A percentile compares a stretch with the other conserved stretches of the same genome.
phyloP scores from a whole-genome alignment of 2,888 invertebrate genomes.

The Oxyscelio sp. region DNA sequence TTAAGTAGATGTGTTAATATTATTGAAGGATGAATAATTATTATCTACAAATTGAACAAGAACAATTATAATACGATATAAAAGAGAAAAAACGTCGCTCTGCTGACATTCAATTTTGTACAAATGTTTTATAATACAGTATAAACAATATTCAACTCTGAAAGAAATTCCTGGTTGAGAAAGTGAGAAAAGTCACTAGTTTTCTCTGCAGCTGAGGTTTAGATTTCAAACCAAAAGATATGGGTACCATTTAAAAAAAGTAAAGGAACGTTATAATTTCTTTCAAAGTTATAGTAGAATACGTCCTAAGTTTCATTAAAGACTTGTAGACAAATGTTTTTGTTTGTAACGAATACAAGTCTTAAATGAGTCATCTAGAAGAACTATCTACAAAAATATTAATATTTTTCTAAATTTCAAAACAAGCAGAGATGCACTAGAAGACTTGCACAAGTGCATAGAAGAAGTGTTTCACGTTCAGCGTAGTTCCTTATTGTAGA shows the following conservation, averaged over 20 bases:
- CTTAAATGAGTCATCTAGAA: conserved; percentile 58
- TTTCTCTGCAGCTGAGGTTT: no score
- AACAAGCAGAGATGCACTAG: conserved; percentile 87
- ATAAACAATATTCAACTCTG: conserved; percentile 10
- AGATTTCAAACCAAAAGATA: no score
- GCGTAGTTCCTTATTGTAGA: background rate
- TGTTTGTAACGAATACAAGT: conserved; percentile 22
- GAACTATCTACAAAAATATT: conserved; percentile 79
- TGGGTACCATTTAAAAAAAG: no score
- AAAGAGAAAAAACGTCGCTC: conserved; percentile 16
- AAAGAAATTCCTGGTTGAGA: conserved; percentile 12
- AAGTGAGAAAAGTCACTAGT: background rate
- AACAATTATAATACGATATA: conserved; percentile 34
- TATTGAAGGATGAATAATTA: background rate
- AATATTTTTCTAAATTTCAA: conserved; percentile 75
- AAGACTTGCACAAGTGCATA: conserved; percentile 73
- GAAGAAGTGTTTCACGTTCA: conserved; percentile 19
- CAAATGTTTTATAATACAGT: conserved; percentile 34
- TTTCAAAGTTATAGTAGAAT: conserved; percentile 26
- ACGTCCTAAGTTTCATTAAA: conserved; percentile 36
- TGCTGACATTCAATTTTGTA: conserved; percentile 20
- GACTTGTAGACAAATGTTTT: conserved; percentile 33
- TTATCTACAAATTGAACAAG: conserved; percentile 31
- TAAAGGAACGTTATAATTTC: conserved; percentile 2
- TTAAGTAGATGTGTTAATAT: background rate